Conservation (phyloP, 2,797 vertebrate species). For the Eulemur albifrons region DNA sequence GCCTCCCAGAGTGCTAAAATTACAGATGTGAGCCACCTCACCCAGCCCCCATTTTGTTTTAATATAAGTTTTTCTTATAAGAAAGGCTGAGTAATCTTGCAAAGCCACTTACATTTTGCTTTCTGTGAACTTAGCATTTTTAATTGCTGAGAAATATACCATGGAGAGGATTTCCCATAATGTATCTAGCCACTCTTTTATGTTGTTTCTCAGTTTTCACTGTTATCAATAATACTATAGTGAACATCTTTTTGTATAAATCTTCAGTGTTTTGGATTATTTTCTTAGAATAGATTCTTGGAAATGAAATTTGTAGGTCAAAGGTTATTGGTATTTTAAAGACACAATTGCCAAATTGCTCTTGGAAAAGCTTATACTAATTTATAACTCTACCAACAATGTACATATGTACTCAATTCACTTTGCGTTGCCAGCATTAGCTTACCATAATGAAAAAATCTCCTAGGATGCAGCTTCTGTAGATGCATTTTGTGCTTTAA, state of each 20-base stretch:
- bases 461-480: not conserved
- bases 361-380: not conserved
- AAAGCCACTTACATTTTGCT: not conserved
- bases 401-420: not conserved
- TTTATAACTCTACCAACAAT: not conserved
- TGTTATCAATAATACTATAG: not conserved
- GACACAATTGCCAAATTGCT: not conserved
- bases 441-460: not conserved
- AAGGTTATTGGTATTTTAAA: not conserved
- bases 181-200: not conserved
- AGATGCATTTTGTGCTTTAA: not conserved
- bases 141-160: constrained; percentile 8
- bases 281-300: constrained; percentile 25
- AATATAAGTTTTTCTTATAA: not conserved
- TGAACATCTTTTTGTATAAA: constrained; percentile 17
- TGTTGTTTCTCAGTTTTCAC: constrained; percentile 16
- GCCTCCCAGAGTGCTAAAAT: too few species aligned
- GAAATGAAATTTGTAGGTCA: constrained; percentile 12
- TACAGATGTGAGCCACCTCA: not conserved
- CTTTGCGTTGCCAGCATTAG: not conserved
- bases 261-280: not conserved
- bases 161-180: not conserved
- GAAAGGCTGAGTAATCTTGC: not conserved
- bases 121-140: not conserved
- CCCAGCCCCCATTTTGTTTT: not conserved